Base-by-base conservation (phyloP, 1,140 invertebrate species). In the Globodera rostochiensis region DNA sequence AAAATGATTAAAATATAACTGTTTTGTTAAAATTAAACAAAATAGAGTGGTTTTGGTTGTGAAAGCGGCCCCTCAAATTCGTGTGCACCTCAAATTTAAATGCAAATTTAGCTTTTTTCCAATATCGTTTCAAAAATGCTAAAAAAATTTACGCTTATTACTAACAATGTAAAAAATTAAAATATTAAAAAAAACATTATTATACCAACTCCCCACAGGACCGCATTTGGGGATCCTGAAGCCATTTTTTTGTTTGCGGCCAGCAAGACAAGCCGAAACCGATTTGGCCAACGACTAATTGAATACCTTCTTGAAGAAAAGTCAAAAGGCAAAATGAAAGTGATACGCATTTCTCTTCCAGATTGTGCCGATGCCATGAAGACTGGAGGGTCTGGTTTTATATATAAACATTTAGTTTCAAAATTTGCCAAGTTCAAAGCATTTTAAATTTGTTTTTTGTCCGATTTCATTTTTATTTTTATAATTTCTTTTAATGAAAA, bases 401-500 rank as follows among this genome's bases (percentile, higher is more conserved):
- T 71, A 79, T 77, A 80, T 85, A 67, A 47, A 86, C 83, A 67
- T 67, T 87, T 45, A 46, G 69, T 46, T 46, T 87, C 7, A 74
- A 83, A 21, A 75, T 67, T 36, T 36, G 36, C 36, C 36, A 36
- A 36, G 36, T 36, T 36, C 36, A 36, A n/a, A 76, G 80, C 7
- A 46, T 45, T 25, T 73, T 80, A 25, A 36, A 64, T 36, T 36
- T 80, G 8, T 50, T 75, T 4, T 25, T 95, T 11, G 93, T 98
- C 19, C 94, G 94, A 60, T 94, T 36, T 36, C 36, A 99, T 36
- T 94, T 98, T 25, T 98, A 98, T 91, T 97, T 94, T 91, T 92
- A 97, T 85, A 92, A 93, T 79, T 96, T 95, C 4, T 99, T 98
- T 93, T 94, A 95, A 0, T 92, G 91, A 19, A 94, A 11, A 46